These are phyloP conservation scores for Leucosticte australis DNA, from an alignment of 2,113 vertebrate species.

Conservation along the genomic window DNA sequence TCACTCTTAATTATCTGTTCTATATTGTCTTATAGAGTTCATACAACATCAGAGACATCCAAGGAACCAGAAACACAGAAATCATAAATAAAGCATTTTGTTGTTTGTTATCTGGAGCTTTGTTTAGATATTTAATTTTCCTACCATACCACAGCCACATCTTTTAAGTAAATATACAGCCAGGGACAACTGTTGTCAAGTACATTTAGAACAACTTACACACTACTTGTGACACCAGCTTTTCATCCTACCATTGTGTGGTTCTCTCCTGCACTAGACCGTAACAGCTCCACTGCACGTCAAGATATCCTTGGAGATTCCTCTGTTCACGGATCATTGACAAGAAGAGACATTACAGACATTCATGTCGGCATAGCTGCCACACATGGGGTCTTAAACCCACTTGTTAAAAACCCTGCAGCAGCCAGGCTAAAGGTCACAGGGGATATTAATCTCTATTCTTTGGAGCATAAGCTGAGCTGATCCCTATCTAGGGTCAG, in stretches of 20 bases:
- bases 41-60: not conserved
- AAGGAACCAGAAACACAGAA: not conserved
- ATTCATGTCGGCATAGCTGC: not conserved
- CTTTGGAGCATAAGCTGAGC: constrained; percentile 24
- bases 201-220: not conserved
- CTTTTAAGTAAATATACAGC: not conserved
- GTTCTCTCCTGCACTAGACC: constrained; percentile 1
- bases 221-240: not conserved
- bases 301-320: constrained; percentile 33
- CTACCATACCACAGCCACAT: not conserved
- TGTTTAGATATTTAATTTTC: not conserved
- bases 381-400: constrained; percentile 11
- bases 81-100: not conserved
- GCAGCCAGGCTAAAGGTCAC: constrained; percentile 35
- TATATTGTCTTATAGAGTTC: not conserved
- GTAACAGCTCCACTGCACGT: not conserved
- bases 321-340: constrained; percentile 26
- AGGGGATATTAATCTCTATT: constrained; percentile 49
- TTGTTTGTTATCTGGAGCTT: not conserved
- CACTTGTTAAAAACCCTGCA: constrained; percentile 51
- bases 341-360: constrained; percentile 30
- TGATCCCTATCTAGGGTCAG: constrained; percentile 30
- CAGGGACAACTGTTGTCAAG: not conserved
- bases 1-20: not conserved
- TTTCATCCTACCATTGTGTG: not conserved